Evolutionary conservation across 2,888 invertebrate genomes (phyloP).

Genomic region (Spilosoma lubricipeda): DNA sequence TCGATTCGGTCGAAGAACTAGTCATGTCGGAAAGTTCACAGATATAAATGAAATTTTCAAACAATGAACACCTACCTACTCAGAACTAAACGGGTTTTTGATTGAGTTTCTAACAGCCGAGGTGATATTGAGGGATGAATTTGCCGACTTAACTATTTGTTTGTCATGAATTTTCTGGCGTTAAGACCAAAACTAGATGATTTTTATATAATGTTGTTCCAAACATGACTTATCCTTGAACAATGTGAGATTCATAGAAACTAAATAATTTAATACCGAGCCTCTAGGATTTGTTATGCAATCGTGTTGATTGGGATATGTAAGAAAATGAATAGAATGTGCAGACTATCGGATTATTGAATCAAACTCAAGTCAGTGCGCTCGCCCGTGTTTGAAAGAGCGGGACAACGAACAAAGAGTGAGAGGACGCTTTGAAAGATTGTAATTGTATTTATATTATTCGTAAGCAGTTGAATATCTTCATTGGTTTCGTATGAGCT

Average conservation of each 20-base stretch:
- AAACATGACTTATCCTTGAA: constrained; percentile 61
- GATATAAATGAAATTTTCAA: constrained; percentile 50
- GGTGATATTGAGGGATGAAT: constrained; percentile 31
- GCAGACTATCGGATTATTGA: constrained; percentile 62
- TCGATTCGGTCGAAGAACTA: constrained; percentile 30
- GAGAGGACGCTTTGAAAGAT: constrained; percentile 47
- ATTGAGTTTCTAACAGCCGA: constrained; percentile 34
- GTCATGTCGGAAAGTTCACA: constrained; percentile 45
- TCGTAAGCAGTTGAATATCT: constrained; percentile 44
- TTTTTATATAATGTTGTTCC: constrained; percentile 34
- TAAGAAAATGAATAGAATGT: constrained; percentile 54
- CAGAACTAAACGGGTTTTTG: constrained; percentile 27
- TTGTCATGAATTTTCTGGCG: constrained; percentile 29
- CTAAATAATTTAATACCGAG: constrained; percentile 69
- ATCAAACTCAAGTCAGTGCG: constrained; percentile 52
- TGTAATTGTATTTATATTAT: constrained; percentile 51
- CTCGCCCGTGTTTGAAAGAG: constrained; percentile 51
- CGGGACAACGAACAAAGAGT: constrained; percentile 42
- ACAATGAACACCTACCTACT: constrained; percentile 35
- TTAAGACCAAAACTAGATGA: constrained; percentile 35
- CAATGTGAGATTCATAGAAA: constrained; percentile 72
- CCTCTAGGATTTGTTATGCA: constrained; percentile 58
- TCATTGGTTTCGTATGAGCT: constrained; percentile 44
- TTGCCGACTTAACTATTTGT: constrained; percentile 33
- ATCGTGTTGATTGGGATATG: constrained; percentile 50